phyloP scores from a whole-genome alignment of 2,888 invertebrate species.

The Isoperla grammatica region DNA sequence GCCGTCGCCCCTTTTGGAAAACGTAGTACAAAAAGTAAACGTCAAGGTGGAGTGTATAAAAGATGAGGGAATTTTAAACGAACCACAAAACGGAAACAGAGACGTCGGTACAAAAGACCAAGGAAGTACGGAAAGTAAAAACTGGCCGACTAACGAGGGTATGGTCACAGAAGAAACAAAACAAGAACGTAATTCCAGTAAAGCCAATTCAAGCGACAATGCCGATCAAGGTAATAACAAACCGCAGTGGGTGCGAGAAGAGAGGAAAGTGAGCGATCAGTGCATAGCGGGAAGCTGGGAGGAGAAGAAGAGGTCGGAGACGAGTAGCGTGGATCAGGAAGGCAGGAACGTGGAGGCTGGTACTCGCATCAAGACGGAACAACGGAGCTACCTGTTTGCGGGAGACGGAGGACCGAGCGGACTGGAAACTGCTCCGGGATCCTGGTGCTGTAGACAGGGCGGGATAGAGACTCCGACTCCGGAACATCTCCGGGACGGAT shows the following conservation, averaged over 20 bases:
- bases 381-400: constrained; percentile 44
- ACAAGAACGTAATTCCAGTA: not conserved
- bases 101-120: too few species aligned
- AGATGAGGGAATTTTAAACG: not conserved
- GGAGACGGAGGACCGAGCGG: constrained; percentile 66
- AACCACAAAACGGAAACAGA: too few species aligned
- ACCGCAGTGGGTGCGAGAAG: not conserved
- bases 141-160: not conserved
- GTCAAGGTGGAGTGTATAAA: not conserved
- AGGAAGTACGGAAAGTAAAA: too few species aligned
- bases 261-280: too few species aligned
- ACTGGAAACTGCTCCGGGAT: constrained; percentile 57
- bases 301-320: constrained; percentile 14
- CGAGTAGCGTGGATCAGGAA: too few species aligned
- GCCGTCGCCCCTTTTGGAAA: not conserved
- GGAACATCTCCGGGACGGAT: constrained; percentile 67
- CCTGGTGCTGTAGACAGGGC: constrained; percentile 68
- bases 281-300: not conserved
- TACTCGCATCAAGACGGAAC: constrained; percentile 27
- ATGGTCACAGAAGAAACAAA: not conserved
- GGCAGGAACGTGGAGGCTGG: too few species aligned
- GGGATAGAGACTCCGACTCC: constrained; percentile 66
- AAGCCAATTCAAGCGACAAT: not conserved
- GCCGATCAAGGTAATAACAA: not conserved
- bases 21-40: not conserved